Evolutionary conservation across 2,888 invertebrate species (phyloP), one percentile per base, ranked within the genome.

Genomic region (Cataglyphis cursor): DNA sequence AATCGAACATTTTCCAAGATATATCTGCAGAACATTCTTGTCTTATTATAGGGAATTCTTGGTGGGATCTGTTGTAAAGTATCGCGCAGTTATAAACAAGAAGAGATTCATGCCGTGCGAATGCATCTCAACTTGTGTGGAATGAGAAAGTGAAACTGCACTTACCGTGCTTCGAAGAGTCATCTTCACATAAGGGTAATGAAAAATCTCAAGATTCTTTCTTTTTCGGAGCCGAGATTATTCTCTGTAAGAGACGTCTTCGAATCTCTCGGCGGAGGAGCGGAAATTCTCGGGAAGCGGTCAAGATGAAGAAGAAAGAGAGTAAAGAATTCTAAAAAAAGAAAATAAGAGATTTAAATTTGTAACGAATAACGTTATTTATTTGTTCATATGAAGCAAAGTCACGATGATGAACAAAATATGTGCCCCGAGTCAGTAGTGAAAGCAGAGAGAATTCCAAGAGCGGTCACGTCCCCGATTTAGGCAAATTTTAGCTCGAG

Each of bases 61-160:
- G 21, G 0, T 24, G 24, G 18, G 6, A 57, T 57, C 24, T 35
- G 15, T 2, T 38, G n/a, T n/a, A 10, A 38, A 38, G 12, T 44
- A 61, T 28, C 21, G 24, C n/a, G 61, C 28, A 21, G 35, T 31
- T 31, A 9, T 38, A 59, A 62, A 61, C 31, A 3, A 59, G 24
- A n/a, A 15, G 9, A 65, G 18, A 24, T 18, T 9, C 21, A 18
- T 24, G 15, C 28, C n/a, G 38, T 38, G 65, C 21, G 68, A 48
- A 70, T 51, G 57, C 44, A 66, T 65, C 65, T 66, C 54, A 35
- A 28, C n/a, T 65, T 24, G 57, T 4, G 41, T 12, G 66, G 70
- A 75, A 82, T 41, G 84, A 84, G 85, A 85, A 85, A 85, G 85
- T 85, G 84, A 85, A 85, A 85, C 76, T 68, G 72, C 75, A 72